Conservation (phyloP, 37 sponge, comb jelly and placozoan genomes). For the Cladorhizidae sp. region DNA sequence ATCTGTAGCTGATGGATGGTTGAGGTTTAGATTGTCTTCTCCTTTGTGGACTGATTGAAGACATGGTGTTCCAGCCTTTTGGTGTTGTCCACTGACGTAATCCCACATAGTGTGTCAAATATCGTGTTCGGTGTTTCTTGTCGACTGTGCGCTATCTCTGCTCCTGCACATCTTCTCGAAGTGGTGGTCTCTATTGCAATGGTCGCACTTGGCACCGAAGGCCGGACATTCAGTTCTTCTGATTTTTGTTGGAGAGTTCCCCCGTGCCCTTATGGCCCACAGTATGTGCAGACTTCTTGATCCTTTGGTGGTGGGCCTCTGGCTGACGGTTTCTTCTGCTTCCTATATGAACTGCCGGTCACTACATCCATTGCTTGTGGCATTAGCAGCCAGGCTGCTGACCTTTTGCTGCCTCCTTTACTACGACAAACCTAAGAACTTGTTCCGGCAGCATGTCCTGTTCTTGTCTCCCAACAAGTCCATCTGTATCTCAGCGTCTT, state of each 20-base stretch:
- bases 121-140: neutral
- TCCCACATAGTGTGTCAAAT: constrained; percentile 8
- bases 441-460: constrained; percentile 44
- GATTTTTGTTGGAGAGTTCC: constrained; percentile 32
- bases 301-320: constrained; percentile 31
- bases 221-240: constrained; percentile 45
- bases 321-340: constrained; percentile 31
- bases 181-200: constrained; percentile 27
- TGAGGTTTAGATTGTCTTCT: constrained; percentile 36
- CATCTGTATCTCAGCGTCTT: constrained; percentile 33
- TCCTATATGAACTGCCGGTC: constrained; percentile 30
- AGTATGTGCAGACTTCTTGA: constrained; percentile 29
- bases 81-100: neutral
- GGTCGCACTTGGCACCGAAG: constrained; percentile 24
- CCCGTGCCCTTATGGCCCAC: constrained; percentile 30
- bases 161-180: constrained; percentile 34
- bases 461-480: constrained; percentile 52
- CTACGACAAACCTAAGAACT: constrained; percentile 26
- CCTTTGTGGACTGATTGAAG: constrained; percentile 26
- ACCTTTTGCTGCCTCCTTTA: constrained; percentile 30
- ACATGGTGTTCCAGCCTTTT: constrained; percentile 3
- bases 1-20: constrained; percentile 27
- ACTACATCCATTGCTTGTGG: constrained; percentile 42
- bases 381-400: constrained; percentile 37
- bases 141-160: neutral